Evolutionary conservation across 2,797 vertebrate species (phyloP).

Genomic region (Todus mexicanus): DNA sequence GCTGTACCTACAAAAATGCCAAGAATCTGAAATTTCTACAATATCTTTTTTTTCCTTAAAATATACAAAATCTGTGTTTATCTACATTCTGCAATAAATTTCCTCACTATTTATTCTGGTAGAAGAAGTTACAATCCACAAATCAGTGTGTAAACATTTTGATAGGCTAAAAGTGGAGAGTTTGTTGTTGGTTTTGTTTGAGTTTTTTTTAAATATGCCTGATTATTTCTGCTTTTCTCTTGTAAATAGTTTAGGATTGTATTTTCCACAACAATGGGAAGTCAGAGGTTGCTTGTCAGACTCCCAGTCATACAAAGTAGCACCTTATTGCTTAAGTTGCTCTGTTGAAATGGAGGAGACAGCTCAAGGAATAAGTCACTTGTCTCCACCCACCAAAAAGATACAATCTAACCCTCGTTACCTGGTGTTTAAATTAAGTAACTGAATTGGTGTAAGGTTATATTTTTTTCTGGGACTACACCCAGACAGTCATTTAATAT

Average conservation of each 20-base stretch:
- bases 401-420: background rate
- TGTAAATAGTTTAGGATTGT: background rate
- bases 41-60: background rate
- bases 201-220: background rate
- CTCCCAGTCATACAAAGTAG: background rate
- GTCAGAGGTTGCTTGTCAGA: background rate
- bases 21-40: constrained; percentile 21
- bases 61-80: constrained; percentile 28
- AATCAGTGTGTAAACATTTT: background rate
- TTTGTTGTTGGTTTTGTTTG: background rate
- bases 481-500: background rate
- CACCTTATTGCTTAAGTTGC: background rate
- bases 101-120: background rate
- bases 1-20: constrained; percentile 17
- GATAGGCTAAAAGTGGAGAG: background rate
- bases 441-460: background rate
- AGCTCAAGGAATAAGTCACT: background rate
- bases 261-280: constrained; percentile 38
- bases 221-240: background rate
- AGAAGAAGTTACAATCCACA: background rate
- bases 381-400: background rate
- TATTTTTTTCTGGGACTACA: background rate
- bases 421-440: constrained; percentile 7
- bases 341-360: background rate
- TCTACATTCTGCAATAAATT: constrained; percentile 17